A percentile compares a stretch with the other conserved stretches of the same genome.
Evolutionary conservation across 2,113 vertebrate species (phyloP).

Genomic region (Actenoides hombroni): DNA sequence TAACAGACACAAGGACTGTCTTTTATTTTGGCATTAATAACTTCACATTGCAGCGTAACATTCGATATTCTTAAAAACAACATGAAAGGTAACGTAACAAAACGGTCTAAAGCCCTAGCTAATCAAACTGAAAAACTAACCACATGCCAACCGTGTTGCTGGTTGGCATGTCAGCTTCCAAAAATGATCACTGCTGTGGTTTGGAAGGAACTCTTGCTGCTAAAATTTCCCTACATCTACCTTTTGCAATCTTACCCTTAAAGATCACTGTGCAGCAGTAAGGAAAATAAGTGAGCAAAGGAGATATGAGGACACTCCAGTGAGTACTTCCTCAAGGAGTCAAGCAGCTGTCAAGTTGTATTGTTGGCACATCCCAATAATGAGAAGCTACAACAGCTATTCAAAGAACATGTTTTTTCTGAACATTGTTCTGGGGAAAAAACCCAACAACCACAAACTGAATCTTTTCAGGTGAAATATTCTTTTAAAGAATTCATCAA

Average conservation of each 20-base stretch:
- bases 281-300: not conserved
- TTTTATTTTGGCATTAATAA: not conserved
- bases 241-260: not conserved
- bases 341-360: not conserved
- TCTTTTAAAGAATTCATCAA: not conserved
- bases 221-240: not conserved
- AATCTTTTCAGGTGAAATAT: not conserved
- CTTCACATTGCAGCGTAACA: not conserved
- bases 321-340: not conserved
- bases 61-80: not conserved
- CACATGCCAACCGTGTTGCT: not conserved
- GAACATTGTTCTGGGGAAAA: not conserved
- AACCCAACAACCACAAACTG: not conserved
- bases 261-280: not conserved
- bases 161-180: not conserved
- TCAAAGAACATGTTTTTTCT: not conserved
- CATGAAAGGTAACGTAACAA: not conserved
- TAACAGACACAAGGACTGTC: not conserved
- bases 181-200: not conserved
- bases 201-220: not conserved
- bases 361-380: not conserved
- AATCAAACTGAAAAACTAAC: not conserved
- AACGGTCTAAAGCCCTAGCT: not conserved
- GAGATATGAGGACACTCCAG: not conserved
- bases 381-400: not conserved